Evolutionary conservation across 2,888 invertebrate species (phyloP), one percentile per base, ranked within the genome.

Genomic region (Polymixis flavicincta): DNA sequence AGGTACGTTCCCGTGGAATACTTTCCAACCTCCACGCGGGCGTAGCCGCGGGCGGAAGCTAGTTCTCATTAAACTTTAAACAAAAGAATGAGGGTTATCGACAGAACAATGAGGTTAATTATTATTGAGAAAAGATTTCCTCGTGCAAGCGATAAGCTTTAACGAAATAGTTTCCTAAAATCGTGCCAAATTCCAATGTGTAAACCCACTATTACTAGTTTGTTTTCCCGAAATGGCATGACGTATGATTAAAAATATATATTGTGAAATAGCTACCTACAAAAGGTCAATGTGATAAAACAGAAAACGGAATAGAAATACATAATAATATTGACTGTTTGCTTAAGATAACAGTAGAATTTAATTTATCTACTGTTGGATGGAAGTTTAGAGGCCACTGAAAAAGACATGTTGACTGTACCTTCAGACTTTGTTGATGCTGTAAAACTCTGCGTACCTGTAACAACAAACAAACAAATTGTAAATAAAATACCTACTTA

Each of bases 361-460:
- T 14, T 14, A 22, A 22, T 45, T 19, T 57, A 8, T 25, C 1
- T 52, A 45, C 57, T n/a, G 14, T 59, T 52, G 22, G 22, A 48
- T 52, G 22, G 22, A 48, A 28, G 54, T 48, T 64, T 54, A 60
- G 45, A 32, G n/a, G 37, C 52, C 19, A 25, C 22, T 60, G 37
- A 52, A 67, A 77, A 55, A 55, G 0, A 74, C 14, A 55, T 61
- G 28, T 68, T 68, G 45, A 52, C 52, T 63, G 3, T 75, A 85
- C 84, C 83, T 75, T 50, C 74, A 69, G 68, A 75, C 37, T 69
- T 70, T 48, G 61, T 64, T 65, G 73, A 63, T 75, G 71, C 78
- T 63, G 74, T 80, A 60, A 74, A 76, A 70, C 55, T 59, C 57
- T 37, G 55, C n/a, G 79, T 90, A 91, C 92, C 92, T 92, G 90